Evolutionary conservation across 2,888 invertebrate species (phyloP), one percentile per base, ranked within the genome.

Genomic region (Carabus problematicus): DNA sequence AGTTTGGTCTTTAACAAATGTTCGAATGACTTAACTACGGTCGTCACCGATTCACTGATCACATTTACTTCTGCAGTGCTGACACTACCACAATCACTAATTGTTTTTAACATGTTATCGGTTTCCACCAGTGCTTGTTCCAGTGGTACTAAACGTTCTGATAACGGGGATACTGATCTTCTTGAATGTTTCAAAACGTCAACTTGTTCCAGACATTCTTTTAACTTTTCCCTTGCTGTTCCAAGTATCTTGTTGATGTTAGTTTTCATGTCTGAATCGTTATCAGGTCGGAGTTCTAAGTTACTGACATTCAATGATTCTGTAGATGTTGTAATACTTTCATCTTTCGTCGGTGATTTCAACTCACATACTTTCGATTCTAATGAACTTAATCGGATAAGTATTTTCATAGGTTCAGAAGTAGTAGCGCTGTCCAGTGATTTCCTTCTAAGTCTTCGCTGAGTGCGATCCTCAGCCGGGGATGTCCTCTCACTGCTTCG

Each of bases 331-430:
- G 85, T 83, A 43, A 84, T 73, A 71, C 83, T 84, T 71, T 80
- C 80, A 14, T 83, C 81, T 72, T 79, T 73, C 19, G 39, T 45
- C 3, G 45, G 19, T 8, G 47, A 47, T 49, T 63, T 63, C 8
- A 58, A 9, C 8, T 74, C 73, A 52, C 85, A 81, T 39, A 86
- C 89, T 82, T 92, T 91, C 74, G 91, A 88, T 82, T 94, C 94
- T 74, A 93, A 82, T 59, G 90, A 89, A 77, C 89, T 91, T 60
- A 93, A 82, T 71, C 92, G 86, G 76, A 92, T 89, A 74, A 92
- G 82, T 77, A 93, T 87, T 81, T 92, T 92, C 87, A 93, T 88
- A 0, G 93, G 91, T 78, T 93, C 92, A 0, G 90, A 89, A 72
- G 89, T 88, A 7, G 90, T 90, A 11, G 90, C 90, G 76, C 92